These are phyloP conservation scores for Tillus elongatus DNA, from an alignment of 2,888 invertebrate species.

Conservation along the genomic window DNA sequence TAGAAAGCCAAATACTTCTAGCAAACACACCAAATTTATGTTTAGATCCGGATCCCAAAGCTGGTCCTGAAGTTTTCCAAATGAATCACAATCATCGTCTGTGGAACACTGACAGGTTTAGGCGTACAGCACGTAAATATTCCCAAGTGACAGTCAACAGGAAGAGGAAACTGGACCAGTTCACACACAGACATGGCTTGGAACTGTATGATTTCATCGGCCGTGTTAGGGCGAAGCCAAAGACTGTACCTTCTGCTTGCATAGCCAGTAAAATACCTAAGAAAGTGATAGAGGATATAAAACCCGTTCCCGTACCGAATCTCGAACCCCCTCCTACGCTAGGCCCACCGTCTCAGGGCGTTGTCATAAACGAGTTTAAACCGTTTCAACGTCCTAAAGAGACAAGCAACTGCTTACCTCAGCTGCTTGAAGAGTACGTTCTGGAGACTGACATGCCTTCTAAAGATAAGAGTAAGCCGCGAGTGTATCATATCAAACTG, in stretches of 20 bases:
- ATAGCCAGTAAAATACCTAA: conserved; percentile 46
- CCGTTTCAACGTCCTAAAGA: conserved; percentile 41
- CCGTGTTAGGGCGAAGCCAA: conserved; percentile 45
- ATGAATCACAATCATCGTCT: conserved; percentile 65
- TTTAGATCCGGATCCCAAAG: conserved; percentile 78
- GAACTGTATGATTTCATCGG: conserved; percentile 63
- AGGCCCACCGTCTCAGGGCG: conserved; percentile 44
- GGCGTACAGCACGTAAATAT: conserved; percentile 66
- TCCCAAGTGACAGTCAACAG: conserved; percentile 73
- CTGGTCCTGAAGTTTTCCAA: conserved; percentile 66
- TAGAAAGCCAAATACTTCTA: conserved; percentile 79
- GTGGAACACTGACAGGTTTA: conserved; percentile 64
- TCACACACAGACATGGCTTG: conserved; percentile 69
- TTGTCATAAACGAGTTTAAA: conserved; percentile 36
- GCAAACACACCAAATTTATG: conserved; percentile 82
- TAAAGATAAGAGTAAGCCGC: conserved; percentile 37
- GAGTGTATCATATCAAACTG: conserved; percentile 70
- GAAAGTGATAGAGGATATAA: conserved; percentile 48
- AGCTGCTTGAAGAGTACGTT: conserved; percentile 78
- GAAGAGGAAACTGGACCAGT: conserved; percentile 78
- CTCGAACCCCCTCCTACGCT: conserved; percentile 52
- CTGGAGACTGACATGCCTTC: conserved; percentile 73
- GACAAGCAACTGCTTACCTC: conserved; percentile 49
- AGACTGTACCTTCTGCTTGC: conserved; percentile 29
- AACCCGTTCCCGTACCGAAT: conserved; percentile 55